These are phyloP conservation scores for Nezara viridula DNA, from an alignment of 2,888 invertebrate species.

Conservation along the genomic window DNA sequence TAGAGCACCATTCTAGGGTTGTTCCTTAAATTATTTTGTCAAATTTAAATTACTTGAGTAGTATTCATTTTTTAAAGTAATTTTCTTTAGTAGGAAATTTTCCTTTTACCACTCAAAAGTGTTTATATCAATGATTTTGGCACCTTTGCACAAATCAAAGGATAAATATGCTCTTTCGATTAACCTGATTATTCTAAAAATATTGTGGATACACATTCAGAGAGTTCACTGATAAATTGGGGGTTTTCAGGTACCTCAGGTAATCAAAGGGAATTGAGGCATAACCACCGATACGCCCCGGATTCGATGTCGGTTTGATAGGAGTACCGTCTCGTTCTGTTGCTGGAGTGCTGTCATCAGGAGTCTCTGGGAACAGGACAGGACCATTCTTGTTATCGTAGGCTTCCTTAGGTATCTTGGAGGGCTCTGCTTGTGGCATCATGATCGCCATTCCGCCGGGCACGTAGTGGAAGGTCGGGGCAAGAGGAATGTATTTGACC, in stretches of 20 bases:
- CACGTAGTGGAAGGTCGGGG: slow-evolving; percentile 62
- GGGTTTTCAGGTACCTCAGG: slow-evolving; percentile 61
- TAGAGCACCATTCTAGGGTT: neutral
- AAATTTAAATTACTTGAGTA: neutral
- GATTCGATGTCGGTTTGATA: slow-evolving; percentile 58
- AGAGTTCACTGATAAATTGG: slow-evolving; percentile 53
- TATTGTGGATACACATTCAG: slow-evolving; percentile 42
- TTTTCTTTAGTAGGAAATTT: too few species aligned
- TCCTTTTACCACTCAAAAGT: neutral
- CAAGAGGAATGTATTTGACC: slow-evolving; percentile 57
- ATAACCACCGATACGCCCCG: neutral
- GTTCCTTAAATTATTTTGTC: neutral
- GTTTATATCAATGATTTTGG: neutral
- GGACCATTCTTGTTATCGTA: slow-evolving; percentile 61
- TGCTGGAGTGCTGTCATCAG: slow-evolving; percentile 60
- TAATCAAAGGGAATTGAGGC: slow-evolving; percentile 55
- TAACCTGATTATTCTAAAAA: neutral
- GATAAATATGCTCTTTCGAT: neutral
- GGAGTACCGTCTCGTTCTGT: slow-evolving; percentile 63
- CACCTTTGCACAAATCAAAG: neutral
- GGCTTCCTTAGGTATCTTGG: slow-evolving; percentile 53
- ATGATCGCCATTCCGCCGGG: slow-evolving; percentile 62
- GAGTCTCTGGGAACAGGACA: slow-evolving; percentile 62
- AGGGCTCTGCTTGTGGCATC: slow-evolving; percentile 56
- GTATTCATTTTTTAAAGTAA: too few species aligned